Evolutionary conservation across 1,140 invertebrate genomes (phyloP), one percentile per base, ranked within the genome.

Genomic region (Drosophila dunni): DNA sequence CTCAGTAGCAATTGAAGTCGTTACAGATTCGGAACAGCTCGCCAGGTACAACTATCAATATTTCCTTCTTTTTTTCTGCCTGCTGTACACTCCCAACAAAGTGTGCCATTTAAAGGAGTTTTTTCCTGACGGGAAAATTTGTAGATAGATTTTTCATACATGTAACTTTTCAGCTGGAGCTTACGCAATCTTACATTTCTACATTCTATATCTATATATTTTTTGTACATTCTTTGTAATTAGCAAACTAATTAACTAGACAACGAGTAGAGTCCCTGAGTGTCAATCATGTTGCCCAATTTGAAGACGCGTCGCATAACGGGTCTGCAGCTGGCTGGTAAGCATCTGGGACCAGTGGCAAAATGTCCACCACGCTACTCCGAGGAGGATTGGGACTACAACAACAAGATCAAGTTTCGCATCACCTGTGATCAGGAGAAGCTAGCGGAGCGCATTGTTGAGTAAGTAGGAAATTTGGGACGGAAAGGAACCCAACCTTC

Each of bases 371-470:
- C 93, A 3, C 94, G 94, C 78, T 96, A 95, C 80, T 96, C 95
- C 0, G 85, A 96, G 40, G 92, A 94, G 46, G 95, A 97, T 92
- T 97, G 96, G 96, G 93, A 94, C 83, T 91, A 95, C 46, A 95
- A 95, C 80, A 96, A 96, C 86, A 93, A 93, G 54, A 92, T 94
- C 38, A 94, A 95, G 81, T 94, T 94, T 83, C 93, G 95, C 69
- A 95, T 94, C 46, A 95, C 94, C 1, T 94, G 96, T 74, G 94
- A 95, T 61, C 96, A 97, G 78, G 95, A 96, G 89, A 94, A 95
- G 81, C 90, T 95, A 6, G 95, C 96, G 0, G 96, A 97, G 83
- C 93, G 95, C 42, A 92, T 97, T 13, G 89, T 96, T 10, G 93
- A 91, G 92, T 93, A 84, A 90, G 89, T 88, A 61, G 33, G 11